Percentiles rank a stretch among this genome's conserved stretches.
These are phyloP conservation scores for Phenganax stokvisi DNA, from an alignment of 92 coral and sea anemone species.

Conservation along the genomic window DNA sequence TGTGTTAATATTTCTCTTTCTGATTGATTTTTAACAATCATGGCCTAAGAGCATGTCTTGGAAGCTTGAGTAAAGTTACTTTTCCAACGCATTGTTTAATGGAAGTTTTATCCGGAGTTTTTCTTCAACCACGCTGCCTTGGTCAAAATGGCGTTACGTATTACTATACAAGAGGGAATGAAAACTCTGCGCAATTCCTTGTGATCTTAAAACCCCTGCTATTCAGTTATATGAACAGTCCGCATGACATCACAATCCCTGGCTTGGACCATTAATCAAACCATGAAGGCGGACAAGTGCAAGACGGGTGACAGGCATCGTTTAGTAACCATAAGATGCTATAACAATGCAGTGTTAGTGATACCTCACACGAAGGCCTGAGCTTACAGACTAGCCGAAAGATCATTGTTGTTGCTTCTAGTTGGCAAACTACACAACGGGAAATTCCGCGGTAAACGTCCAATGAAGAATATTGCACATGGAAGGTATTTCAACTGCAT, in stretches of 20 bases:
- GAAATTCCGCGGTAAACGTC: constrained; percentile 7
- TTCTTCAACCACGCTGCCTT: not conserved
- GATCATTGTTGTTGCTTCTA: not conserved
- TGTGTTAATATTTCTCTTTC: no score
- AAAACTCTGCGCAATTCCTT: not conserved
- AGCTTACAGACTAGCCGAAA: constrained; percentile 17
- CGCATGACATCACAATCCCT: constrained; percentile 2
- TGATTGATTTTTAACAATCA: no score
- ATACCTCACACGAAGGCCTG: constrained; percentile 15
- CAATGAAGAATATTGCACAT: not conserved
- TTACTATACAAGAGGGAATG: not conserved
- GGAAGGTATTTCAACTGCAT: not conserved
- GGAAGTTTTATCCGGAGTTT: not conserved
- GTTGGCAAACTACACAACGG: constrained; percentile 5
- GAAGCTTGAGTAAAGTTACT: no score
- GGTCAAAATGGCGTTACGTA: not conserved
- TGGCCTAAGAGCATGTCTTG: no score
- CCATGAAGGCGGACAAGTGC: constrained; percentile 10
- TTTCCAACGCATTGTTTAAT: no score
- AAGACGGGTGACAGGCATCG: constrained; percentile 4
- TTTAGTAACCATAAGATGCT: not conserved
- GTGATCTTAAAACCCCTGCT: not conserved
- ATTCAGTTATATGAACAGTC: constrained; percentile 8
- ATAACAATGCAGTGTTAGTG: constrained; percentile 11
- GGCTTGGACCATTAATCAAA: constrained; percentile 3